Base-by-base conservation (phyloP, 2,888 invertebrate genomes). In the Trichacis sp. region DNA sequence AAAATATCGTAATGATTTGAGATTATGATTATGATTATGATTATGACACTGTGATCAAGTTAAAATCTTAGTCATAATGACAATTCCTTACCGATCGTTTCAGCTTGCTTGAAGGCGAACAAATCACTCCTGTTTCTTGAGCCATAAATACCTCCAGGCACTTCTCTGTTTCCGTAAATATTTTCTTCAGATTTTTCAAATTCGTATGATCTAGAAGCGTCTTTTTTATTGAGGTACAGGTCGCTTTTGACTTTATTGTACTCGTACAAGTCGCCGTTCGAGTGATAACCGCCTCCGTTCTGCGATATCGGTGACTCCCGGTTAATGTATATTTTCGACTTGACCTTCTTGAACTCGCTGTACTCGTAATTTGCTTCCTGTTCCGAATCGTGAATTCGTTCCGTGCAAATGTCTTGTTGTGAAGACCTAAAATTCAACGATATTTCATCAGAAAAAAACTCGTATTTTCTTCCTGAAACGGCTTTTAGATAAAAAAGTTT, bases 241-340 rank as follows among this genome's bases (percentile, higher is more conserved):
- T 81, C 81, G 71, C 78, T 80, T 43, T 80, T 80, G 9, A 80
- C 79, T 45, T 81, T 82, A 45, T 80, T 80, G 50, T 77, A 82
- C 54, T 82, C 81, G 73, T 79, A 81, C 12, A 73, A 47, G 49
- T 74, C 68, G 64, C 68, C 65, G 24, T 64, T 56, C 6, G 54
- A 60, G 59, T 78, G 79, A 64, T 80, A 81, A 65, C 77, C 79
- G 9, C 77, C 79, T 2, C 33, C 33, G 64, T 76, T 82, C 46
- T 81, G 78, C 12, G 81, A 79, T 8, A 82, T 77, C 17, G 84
- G 82, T n/a, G 82, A 82, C 11, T 79, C 81, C 14, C 81, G 66
- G 49, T 74, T 82, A 11, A 78, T 75, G 63, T 80, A 83, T 6
- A 79, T 64, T 9, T 81, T 81, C 1, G 79, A 76, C 64, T 82